phyloP scores from a whole-genome alignment of 2,113 vertebrate species.

The Equus quagga region DNA sequence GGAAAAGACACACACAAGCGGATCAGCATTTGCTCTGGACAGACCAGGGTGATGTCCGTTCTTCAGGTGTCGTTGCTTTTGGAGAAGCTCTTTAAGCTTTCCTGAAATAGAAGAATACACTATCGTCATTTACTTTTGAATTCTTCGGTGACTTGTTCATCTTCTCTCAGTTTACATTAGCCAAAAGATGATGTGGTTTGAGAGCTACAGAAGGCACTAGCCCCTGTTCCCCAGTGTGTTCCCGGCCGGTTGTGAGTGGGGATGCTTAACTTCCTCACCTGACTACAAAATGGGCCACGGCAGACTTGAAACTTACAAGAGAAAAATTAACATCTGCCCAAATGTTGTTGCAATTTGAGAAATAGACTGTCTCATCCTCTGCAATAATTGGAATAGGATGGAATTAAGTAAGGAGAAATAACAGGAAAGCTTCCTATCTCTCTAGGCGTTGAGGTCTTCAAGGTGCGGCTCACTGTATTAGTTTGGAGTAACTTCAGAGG shows the following conservation, averaged over 20 bases:
- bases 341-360: neutral
- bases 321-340: neutral
- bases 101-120: neutral
- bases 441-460: neutral
- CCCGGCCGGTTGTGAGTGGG: fast-evolving
- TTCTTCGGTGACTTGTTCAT: neutral
- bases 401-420: neutral
- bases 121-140: neutral
- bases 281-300: neutral
- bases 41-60: neutral
- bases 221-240: fast-evolving
- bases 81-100: neutral
- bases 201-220: neutral
- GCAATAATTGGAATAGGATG: neutral
- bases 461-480: neutral
- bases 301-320: neutral
- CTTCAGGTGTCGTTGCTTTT: neutral
- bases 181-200: too few species aligned
- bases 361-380: neutral
- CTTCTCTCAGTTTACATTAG: neutral
- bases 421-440: neutral
- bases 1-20: neutral
- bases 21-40: neutral
- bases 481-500: neutral
- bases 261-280: neutral